phyloP scores from a whole-genome alignment of 2,113 vertebrate genomes.

The Isurus oxyrinchus region DNA sequence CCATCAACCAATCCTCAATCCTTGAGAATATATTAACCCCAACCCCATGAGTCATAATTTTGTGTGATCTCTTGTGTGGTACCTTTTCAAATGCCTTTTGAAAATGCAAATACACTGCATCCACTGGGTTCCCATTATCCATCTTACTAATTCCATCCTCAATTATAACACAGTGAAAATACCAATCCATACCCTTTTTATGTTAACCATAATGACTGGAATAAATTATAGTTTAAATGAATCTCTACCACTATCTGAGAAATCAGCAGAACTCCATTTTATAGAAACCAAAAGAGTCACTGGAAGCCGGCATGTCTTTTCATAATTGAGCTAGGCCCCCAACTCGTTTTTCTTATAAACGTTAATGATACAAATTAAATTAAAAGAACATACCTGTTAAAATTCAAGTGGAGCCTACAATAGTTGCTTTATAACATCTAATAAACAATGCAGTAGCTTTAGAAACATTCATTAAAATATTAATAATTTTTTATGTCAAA shows the following conservation, averaged over 20 bases:
- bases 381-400: neutral
- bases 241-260: neutral
- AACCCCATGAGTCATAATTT: too few relatives aligned
- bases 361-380: neutral
- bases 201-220: neutral
- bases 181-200: neutral
- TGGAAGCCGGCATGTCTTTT: too few relatives aligned
- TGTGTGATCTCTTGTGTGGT: too few relatives aligned
- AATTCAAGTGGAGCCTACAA: neutral
- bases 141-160: too few relatives aligned
- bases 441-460: neutral
- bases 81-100: too few relatives aligned
- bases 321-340: neutral
- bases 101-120: too few relatives aligned
- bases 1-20: too few relatives aligned
- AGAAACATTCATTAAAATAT: neutral
- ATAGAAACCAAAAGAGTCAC: neutral
- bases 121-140: too few relatives aligned
- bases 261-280: neutral
- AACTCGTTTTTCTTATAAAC: neutral
- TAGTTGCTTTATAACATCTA: neutral
- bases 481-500: neutral
- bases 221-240: neutral
- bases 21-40: too few relatives aligned
- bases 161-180: neutral